Conservation (phyloP, 2,888 invertebrate genomes). For the Pandemis cinnamomeana region DNA sequence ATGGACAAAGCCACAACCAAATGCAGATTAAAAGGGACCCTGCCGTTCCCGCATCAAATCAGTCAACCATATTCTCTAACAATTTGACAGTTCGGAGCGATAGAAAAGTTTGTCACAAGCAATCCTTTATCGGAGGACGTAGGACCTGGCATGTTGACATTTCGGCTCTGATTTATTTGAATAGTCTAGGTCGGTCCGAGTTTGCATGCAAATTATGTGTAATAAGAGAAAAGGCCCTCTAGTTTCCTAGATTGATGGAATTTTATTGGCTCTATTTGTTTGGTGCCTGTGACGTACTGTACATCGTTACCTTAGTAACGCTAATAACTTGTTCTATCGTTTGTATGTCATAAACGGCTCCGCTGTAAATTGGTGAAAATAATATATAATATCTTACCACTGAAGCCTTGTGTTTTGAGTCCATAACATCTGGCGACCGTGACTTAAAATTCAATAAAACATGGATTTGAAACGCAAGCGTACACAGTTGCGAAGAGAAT, state of each 20-base stretch:
- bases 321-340: too few species aligned
- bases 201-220: neutral
- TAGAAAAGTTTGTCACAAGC: conserved; percentile 29
- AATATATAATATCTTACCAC: too few species aligned
- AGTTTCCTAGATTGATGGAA: neutral
- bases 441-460: too few species aligned
- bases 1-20: neutral
- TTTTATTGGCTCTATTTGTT: neutral
- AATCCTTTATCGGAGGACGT: conserved; percentile 17
- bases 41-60: conserved; percentile 17
- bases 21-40: conserved; percentile 1
- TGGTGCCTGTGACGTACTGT: too few species aligned
- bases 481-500: too few species aligned
- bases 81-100: conserved; percentile 32
- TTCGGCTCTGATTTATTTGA: conserved; percentile 27
- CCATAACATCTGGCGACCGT: too few species aligned
- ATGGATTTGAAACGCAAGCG: too few species aligned
- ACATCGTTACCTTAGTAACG: too few species aligned
- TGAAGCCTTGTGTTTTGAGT: too few species aligned
- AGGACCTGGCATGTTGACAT: neutral
- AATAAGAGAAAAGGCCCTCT: neutral
- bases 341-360: too few species aligned
- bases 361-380: too few species aligned
- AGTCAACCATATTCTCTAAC: conserved; percentile 24
- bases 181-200: neutral